These are phyloP conservation scores for Acanthosepion pharaonis DNA, from an alignment of 2,888 invertebrate species.

Conservation along the genomic window DNA sequence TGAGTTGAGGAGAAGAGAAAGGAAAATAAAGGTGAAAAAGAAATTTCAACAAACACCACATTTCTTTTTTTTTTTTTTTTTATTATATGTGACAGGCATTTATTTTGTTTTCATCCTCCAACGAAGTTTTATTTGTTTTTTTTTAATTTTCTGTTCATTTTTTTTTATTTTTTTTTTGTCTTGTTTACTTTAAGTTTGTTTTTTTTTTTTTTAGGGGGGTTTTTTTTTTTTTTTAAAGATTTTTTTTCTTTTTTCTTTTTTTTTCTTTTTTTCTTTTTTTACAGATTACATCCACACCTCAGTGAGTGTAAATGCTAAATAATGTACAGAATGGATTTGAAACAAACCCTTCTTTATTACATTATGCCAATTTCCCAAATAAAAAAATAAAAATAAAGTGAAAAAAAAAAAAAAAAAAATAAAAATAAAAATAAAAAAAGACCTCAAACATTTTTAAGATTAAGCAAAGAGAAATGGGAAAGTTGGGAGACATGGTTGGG, in stretches of 20 bases:
- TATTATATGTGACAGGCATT: constrained; percentile 44
- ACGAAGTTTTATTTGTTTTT: constrained; percentile 33
- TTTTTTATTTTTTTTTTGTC: neutral
- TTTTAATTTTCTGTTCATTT: neutral
- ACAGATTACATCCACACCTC: too few relatives aligned
- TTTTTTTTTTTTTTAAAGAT: neutral
- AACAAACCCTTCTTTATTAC: neutral
- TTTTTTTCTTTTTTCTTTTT: neutral
- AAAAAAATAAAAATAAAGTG: neutral
- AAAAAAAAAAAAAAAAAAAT: neutral
- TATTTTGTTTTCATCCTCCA: constrained; percentile 37
- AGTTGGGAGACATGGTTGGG: neutral
- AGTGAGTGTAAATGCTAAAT: neutral
- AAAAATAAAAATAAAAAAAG: neutral
- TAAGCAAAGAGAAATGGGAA: neutral
- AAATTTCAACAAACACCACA: neutral
- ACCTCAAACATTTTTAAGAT: neutral
- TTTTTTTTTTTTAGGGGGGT: neutral
- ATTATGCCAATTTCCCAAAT: neutral
- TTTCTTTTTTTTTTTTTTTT: neutral
- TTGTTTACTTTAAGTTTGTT: neutral
- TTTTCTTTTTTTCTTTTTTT: neutral
- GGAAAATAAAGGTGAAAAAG: neutral
- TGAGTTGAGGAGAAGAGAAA: neutral
- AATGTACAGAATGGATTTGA: neutral